Base-by-base conservation (phyloP, 2,888 invertebrate genomes). In the Asteroscopus sphinx region DNA sequence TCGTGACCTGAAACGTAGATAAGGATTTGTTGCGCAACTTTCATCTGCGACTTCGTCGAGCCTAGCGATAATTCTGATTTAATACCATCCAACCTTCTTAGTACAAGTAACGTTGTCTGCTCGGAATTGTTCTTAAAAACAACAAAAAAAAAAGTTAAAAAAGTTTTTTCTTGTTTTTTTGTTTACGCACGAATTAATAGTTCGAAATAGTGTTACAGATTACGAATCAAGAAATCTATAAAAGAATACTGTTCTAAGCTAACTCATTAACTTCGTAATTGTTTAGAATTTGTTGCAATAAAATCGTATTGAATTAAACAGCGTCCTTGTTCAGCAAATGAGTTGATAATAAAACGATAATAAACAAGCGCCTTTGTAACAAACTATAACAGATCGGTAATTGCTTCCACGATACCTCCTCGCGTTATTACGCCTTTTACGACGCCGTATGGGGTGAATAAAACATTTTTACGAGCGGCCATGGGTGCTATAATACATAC, bases 361-460 rank as follows among this genome's bases (percentile, higher is more conserved):
- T 94, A 93, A 94, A 93, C 90, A 91, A 89, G 91, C 91, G 91
- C 92, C 91, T 91, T 93, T 92, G 94, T 93, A 92, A 93, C 94
- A 93, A 93, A 93, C 94, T 94, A 93, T 94, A 93, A 93, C 93
- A 93, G 94, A 93, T 94, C 92, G 87, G 93, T 94, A 94, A 94
- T 94, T 94, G 94, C 92, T 92, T 92, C 91, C 90, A 91, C 93
- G 92, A 93, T 93, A 91, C 93, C 93, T 93, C 86, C 92, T 91
- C 89, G 89, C 92, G 93, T 94, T 93, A 94, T 94, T 93, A 94
- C 94, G 91, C 89, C 92, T 93, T 94, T 94, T 93, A 94, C 94
- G 94, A 93, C 89, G 91, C 91, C 92, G 93, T 93, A 93, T 93
- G 93, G 93, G 93, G 93, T 90, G 93, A 93, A 93, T 94, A 93